Conservation (phyloP, 2,888 invertebrate species). For the Andrena praecox region DNA sequence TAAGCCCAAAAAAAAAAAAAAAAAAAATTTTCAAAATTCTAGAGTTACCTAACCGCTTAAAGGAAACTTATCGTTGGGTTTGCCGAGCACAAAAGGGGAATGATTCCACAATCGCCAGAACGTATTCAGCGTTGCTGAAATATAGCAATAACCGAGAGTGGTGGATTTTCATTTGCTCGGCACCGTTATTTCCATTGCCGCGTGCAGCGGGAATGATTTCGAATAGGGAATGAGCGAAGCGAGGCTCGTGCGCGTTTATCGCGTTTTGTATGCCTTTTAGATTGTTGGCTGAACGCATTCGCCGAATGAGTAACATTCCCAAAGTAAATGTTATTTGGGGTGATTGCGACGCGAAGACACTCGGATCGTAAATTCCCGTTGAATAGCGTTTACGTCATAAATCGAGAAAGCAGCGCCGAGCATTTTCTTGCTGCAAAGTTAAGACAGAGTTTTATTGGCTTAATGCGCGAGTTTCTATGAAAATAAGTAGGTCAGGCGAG, state of each 20-base stretch:
- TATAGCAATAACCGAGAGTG: slow-evolving; percentile 63
- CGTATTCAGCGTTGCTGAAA: slow-evolving; percentile 56
- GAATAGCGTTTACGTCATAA: background rate
- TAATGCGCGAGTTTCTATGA: slow-evolving; percentile 9
- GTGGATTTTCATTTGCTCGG: slow-evolving; percentile 59
- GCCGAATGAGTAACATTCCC: slow-evolving; percentile 21
- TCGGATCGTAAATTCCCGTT: slow-evolving; percentile 13
- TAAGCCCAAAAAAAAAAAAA: no score
- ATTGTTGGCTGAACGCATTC: slow-evolving; percentile 31
- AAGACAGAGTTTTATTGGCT: slow-evolving; percentile 5
- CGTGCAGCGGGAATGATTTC: slow-evolving; percentile 46
- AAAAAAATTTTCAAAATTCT: no score
- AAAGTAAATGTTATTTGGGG: slow-evolving; percentile 24
- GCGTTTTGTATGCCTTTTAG: slow-evolving; percentile 49
- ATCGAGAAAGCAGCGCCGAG: background rate
- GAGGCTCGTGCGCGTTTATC: slow-evolving; percentile 43
- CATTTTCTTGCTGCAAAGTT: background rate
- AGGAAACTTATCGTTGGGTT: slow-evolving; percentile 27
- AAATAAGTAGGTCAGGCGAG: slow-evolving; percentile 1
- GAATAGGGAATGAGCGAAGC: slow-evolving; percentile 55
- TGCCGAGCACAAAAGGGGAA: slow-evolving; percentile 31
- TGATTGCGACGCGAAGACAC: background rate
- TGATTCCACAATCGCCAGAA: slow-evolving; percentile 46
- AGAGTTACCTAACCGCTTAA: no score
- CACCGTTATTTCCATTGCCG: slow-evolving; percentile 44